Conservation (phyloP, 2,888 invertebrate species). For the Agrotis puta region DNA sequence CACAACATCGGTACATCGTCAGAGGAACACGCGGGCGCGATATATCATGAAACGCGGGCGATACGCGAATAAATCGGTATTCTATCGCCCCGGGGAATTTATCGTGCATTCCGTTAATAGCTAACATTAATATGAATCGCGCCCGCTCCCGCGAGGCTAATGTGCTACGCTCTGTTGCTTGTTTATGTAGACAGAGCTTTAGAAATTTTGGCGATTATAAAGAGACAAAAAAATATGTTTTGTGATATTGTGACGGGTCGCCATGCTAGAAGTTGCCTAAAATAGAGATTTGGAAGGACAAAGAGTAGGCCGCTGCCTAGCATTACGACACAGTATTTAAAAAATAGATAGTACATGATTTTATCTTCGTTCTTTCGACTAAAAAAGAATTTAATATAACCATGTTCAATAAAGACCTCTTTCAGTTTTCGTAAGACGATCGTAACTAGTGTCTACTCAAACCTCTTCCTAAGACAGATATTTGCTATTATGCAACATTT, state of each 20-base stretch:
- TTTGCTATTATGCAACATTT: conserved; percentile 38
- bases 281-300: no score
- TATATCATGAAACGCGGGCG: conserved; percentile 67
- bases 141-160: conserved; percentile 67
- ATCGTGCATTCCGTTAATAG: conserved; percentile 82
- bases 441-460: not conserved
- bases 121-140: conserved; percentile 82
- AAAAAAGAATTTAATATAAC: no score
- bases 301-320: no score
- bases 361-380: no score
- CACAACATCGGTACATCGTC: conserved; percentile 63
- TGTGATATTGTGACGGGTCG: conserved; percentile 49
- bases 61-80: conserved; percentile 81
- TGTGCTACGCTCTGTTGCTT: conserved; percentile 62
- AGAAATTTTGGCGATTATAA: conserved; percentile 54
- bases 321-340: no score
- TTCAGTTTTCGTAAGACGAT: not conserved
- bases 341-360: no score
- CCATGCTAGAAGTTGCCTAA: no score
- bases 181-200: conserved; percentile 62
- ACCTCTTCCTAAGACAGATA: conserved; percentile 19
- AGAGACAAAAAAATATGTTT: conserved; percentile 34
- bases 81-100: conserved; percentile 80
- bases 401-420: no score
- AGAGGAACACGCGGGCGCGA: conserved; percentile 65